Base-by-base conservation (phyloP, 2,797 vertebrate genomes). In the Triplophysa yarkandensis region DNA sequence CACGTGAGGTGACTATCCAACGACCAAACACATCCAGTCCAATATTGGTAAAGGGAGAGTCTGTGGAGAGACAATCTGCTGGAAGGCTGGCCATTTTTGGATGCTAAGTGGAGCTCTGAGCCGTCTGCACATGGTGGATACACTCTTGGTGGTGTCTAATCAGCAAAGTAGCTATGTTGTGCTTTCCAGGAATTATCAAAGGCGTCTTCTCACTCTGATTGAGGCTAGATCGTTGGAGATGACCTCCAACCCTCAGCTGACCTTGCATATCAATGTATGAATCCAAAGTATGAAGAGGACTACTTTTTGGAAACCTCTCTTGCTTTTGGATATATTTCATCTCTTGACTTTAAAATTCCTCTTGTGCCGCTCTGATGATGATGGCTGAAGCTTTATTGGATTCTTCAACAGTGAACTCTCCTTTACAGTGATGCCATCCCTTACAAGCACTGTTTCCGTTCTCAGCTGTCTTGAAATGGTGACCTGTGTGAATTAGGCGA, bases 91-190 rank as follows among this genome's bases (percentile, higher is more conserved):
- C 9, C 50, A 54, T 54, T 54, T 54, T 27, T 54, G 50, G 50
- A 54, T 54, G 13, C 50, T 54, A 4, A 54, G 50, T 54, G 50
- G 11, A 54, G 50, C 50, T 54, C 50, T 54, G 50, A 54, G 50
- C 11, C 4, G 4, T 54, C 21, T 54, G 50, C 50, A 54, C 25
- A 54, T 54, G 10, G 23, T 54, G 50, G 50, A 54, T 54, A 54
- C 3, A 23, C 11, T 27, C 50, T 25, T 54, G 50, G 23, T 54
- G 50, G 50, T 54, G 50, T 54, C 50, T 54, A 54, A 54, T 14
- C 4, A 54, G 50, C 50, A 54, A 54, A 25, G 23, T 9, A 4
- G 50, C 50, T 25, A 54, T 25, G 21, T 54, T 10, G 25, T 25
- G 50, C 3, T 54, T 54, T 3, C 23, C 23, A 54, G 21, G 11